Evolutionary conservation across 92 coral and sea anemone genomes (phyloP).

Genomic region (Ricordea florida): DNA sequence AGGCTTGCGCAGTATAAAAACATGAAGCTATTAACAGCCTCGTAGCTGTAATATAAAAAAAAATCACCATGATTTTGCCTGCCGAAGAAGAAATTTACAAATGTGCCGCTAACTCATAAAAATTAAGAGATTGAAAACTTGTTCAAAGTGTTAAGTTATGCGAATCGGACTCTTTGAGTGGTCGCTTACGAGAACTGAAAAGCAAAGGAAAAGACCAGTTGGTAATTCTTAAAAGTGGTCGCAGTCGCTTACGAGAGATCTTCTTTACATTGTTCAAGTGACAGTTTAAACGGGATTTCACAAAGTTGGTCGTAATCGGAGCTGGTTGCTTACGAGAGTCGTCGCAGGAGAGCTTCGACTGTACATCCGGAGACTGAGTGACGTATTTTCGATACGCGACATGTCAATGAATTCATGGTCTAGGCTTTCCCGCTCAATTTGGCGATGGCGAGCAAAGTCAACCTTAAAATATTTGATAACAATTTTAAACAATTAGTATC

Average conservation of each 20-base stretch:
- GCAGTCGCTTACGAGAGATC: constrained; percentile 24
- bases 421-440: too few relatives aligned
- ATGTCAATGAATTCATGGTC: too few relatives aligned
- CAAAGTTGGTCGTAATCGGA: constrained; percentile 13
- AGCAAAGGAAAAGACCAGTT: not conserved
- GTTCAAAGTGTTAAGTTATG: not conserved
- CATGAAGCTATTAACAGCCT: not conserved
- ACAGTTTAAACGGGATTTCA: not conserved
- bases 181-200: constrained; percentile 13
- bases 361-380: too few relatives aligned
- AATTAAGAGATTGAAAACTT: too few relatives aligned
- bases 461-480: too few relatives aligned
- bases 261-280: not conserved
- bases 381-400: too few relatives aligned
- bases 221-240: not conserved
- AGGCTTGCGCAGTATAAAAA: not conserved
- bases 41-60: too few relatives aligned
- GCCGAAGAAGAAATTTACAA: too few relatives aligned
- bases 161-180: not conserved
- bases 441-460: too few relatives aligned
- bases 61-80: too few relatives aligned
- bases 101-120: too few relatives aligned
- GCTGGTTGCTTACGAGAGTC: constrained; percentile 22
- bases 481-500: too few relatives aligned
- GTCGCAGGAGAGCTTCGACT: constrained; percentile 38